Base-by-base conservation (phyloP, 2,113 vertebrate species). In the Notarius quadriscutis region DNA sequence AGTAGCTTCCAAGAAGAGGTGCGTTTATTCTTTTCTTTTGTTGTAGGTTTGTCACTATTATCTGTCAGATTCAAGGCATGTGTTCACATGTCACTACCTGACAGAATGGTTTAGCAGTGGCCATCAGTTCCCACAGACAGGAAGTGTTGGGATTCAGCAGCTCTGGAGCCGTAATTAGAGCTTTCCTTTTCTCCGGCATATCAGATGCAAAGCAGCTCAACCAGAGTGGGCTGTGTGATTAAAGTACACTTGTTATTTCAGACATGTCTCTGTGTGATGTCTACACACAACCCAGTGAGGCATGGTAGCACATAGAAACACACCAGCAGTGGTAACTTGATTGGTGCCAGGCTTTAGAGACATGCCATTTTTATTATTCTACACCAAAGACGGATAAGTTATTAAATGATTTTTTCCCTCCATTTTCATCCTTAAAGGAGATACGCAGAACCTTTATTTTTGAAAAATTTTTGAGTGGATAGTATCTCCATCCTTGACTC, bases 221-320 rank as follows among this genome's bases (percentile, higher is more conserved):
- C 97, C 97, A 51, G 25, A 96, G 95, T 95, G 95, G 95, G 96
- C 97, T 95, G 95, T 91, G 93, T 98, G 97, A 98, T 99, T 98
- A 99, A 98, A 98, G 96, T 96, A 95, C 95, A 96, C 97, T 98
- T 96, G 97, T 98, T 98, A 98, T 97, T 96, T 96, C 96, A 95
- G 96, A 96, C 97, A 96, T 95, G 95, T 97, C 96, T 95, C 94
- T 94, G 88, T 93, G 92, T 93, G 92, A 93, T 93, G 91, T 88
- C 86, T 90, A 91, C 92, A 90, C 90, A 67, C 81, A 84, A 69
- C 27, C 60, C 74, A 87, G 69, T 69, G 60, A 84, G 50, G n/a
- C 87, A 90, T 67, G 65, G 85, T 87, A 75, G 86, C 93, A 87
- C 86, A 88, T 90, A 90, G 90, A 91, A 84, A 89, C 78, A 89